Base-by-base conservation (phyloP, 1,140 invertebrate genomes). In the Halesus radiatus region DNA sequence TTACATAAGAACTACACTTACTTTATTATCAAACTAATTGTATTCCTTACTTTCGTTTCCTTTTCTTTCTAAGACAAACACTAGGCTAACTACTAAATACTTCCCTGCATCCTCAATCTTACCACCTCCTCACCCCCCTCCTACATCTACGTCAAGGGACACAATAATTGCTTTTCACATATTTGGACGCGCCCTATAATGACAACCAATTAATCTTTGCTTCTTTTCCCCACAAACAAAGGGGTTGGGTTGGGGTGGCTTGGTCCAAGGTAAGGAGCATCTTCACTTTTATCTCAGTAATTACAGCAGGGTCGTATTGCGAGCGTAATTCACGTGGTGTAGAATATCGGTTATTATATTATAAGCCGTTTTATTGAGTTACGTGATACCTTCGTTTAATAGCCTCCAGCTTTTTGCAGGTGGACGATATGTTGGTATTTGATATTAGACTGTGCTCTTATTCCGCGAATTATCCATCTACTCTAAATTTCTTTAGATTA, bases 141-240 rank as follows among this genome's bases (percentile, higher is more conserved):
- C 50, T 16, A 58, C 13, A 29, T 60, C 3, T 16, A 56, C 18
- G 23, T 23, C 74, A 62, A 58, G 76, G 52, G 76, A 79, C 64
- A 58, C 81, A 83, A 83, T 83, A 83, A 83, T 83, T 83, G 82
- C 80, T 77, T 83, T 83, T 81, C 82, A 80, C 82, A 83, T 83
- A 83, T 83, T 83, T 83, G 82, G 82, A 72, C 80, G 82, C 82
- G 80, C 74, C 75, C 76, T 81, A 81, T 83, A 83, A 83, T 77
- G 82, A 83, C 82, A 83, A 81, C 80, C 82, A 81, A 83, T 83
- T 83, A 83, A 83, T 83, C 82, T 83, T 81, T 79, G 77, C 80
- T 52, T 74, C 64, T 68, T 2, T 10, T 18, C 64, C 29, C 29
- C 29, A 68, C 64, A 6, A 45, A 37, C 22, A 29, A 15, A 45